Conservation (phyloP, 2,113 vertebrate species). For the Limnothrissa miodon region DNA sequence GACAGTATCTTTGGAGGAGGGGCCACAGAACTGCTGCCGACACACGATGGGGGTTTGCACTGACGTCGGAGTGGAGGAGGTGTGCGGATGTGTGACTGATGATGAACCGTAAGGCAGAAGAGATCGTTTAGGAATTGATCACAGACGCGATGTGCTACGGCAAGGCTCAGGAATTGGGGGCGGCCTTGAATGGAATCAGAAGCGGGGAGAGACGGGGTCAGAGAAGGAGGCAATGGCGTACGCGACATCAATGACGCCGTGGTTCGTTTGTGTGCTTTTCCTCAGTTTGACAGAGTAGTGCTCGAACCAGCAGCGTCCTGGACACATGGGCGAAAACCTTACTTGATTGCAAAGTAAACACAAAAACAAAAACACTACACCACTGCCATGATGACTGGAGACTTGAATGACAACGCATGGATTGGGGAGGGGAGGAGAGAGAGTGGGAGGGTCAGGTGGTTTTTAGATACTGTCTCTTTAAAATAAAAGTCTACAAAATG, state of each 20-base stretch:
- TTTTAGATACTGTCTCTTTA: conserved; percentile 72
- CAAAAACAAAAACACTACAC: conserved; percentile 13
- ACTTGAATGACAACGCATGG: neutral
- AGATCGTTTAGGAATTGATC: conserved; percentile 19
- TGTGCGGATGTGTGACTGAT: neutral
- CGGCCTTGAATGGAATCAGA: neutral
- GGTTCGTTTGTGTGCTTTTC: conserved; percentile 58
- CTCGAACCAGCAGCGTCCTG: conserved; percentile 31
- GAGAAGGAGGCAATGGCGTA: neutral
- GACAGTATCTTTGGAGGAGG: conserved; percentile 79
- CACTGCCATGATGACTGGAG: neutral
- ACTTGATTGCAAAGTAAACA: conserved; percentile 11
- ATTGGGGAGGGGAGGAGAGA: neutral
- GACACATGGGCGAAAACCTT: conserved; percentile 11
- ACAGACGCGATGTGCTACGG: neutral
- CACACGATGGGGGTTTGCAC: conserved; percentile 1
- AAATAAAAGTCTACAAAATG: conserved; percentile 70
- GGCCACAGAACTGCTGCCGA: neutral
- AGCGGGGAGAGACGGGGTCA: neutral
- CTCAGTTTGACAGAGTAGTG: conserved; percentile 31
- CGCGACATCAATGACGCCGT: conserved; percentile 27
- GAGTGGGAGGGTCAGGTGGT: conserved; percentile 23
- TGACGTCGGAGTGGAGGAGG: neutral
- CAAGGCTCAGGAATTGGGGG: neutral
- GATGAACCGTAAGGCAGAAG: neutral